Evolutionary conservation across 1,140 invertebrate genomes (phyloP).

Genomic region (Bradynema listronoti): DNA sequence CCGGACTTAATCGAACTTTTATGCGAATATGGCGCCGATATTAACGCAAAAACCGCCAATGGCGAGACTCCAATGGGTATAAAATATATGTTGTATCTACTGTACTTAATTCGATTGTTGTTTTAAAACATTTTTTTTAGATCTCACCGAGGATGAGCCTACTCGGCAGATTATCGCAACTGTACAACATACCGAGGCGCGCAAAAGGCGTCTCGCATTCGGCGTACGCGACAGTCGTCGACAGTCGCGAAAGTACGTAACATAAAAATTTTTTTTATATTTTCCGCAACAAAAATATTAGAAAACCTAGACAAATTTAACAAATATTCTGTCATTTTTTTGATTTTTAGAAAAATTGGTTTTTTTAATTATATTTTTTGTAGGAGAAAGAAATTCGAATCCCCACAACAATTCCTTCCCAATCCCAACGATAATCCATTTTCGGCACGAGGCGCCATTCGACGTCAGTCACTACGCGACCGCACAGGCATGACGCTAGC

Average conservation of each 20-base stretch:
- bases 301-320: neutral
- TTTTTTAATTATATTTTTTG: conserved; percentile 3
- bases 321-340: neutral
- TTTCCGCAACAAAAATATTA: conserved; percentile 3
- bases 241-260: conserved; percentile 50
- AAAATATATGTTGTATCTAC: conserved; percentile 16
- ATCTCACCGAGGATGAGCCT: conserved; percentile 48
- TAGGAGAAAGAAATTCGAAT: conserved; percentile 57
- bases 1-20: conserved; percentile 84
- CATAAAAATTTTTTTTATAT: too few species aligned
- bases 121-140: conserved; percentile 27
- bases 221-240: conserved; percentile 51
- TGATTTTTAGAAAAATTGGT: neutral
- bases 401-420: conserved; percentile 45
- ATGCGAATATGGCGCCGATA: conserved; percentile 87
- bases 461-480: conserved; percentile 49
- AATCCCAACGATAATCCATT: conserved; percentile 48
- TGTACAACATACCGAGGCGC: conserved; percentile 49
- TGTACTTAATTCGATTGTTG: conserved; percentile 16
- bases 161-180: conserved; percentile 46
- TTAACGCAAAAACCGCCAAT: conserved; percentile 90
- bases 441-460: conserved; percentile 51
- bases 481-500: conserved; percentile 48
- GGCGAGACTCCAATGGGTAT: conserved; percentile 94
- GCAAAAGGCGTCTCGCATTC: conserved; percentile 43